Evolutionary conservation across 2,888 invertebrate species (phyloP).

Genomic region (Cinara cedri): DNA sequence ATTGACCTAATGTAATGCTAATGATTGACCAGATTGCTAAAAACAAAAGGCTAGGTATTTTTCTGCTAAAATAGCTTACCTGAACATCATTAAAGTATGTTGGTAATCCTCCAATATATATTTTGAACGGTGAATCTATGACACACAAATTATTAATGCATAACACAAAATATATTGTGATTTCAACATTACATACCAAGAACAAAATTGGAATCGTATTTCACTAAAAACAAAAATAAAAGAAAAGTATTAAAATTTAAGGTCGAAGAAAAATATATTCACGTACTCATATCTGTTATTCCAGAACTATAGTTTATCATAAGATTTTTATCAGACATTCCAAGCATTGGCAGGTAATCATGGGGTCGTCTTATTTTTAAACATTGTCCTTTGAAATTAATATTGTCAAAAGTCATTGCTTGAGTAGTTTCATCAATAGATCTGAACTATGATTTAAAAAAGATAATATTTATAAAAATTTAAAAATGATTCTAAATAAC

Average conservation of each 20-base stretch:
- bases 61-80: constrained; percentile 69
- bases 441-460: constrained; percentile 69
- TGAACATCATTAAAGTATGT: constrained; percentile 99
- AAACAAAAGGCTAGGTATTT: constrained; percentile 59
- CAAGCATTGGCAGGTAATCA: constrained; percentile 98
- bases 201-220: constrained; percentile 55
- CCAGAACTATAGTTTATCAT: constrained; percentile 51
- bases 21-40: constrained; percentile 43
- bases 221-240: constrained; percentile 47
- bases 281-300: constrained; percentile 53
- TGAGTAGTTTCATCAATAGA: constrained; percentile 99
- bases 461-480: no score
- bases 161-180: background rate
- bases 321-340: constrained; percentile 86
- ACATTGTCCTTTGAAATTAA: constrained; percentile 97
- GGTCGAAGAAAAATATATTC: background rate
- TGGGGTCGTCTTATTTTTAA: constrained; percentile 96
- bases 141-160: constrained; percentile 13
- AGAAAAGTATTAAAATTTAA: constrained; percentile 11
- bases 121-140: constrained; percentile 97
- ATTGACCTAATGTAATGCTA: constrained; percentile 56
- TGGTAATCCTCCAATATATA: constrained; percentile 97
- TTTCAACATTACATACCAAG: constrained; percentile 49
- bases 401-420: constrained; percentile 99
- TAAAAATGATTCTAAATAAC: background rate